These are phyloP conservation scores for Mactromeris polynyma DNA, from an alignment of 2,888 invertebrate species.

Conservation along the genomic window DNA sequence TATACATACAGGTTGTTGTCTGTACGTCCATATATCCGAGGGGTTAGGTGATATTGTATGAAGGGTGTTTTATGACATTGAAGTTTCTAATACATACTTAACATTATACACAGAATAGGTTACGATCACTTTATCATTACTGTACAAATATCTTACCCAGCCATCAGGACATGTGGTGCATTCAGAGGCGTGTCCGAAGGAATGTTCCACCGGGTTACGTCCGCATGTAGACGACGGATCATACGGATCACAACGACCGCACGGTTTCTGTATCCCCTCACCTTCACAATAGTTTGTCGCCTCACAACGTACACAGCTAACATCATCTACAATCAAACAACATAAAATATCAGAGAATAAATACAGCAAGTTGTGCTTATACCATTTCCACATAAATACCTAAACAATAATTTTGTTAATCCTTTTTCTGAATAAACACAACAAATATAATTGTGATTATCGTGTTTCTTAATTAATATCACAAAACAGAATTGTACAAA, in stretches of 20 bases:
- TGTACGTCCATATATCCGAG: too few species aligned
- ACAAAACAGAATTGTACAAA: too few species aligned
- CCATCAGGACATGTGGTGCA: slow-evolving; percentile 81
- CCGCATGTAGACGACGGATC: slow-evolving; percentile 76
- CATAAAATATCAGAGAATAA: neutral
- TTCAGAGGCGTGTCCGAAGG: slow-evolving; percentile 78
- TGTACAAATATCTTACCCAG: slow-evolving; percentile 73
- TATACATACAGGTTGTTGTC: too few species aligned
- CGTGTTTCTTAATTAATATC: too few species aligned
- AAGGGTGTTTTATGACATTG: too few species aligned
- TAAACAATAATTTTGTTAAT: too few species aligned
- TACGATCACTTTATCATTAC: too few species aligned
- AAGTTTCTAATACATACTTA: too few species aligned
- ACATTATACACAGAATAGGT: too few species aligned
- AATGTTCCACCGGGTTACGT: slow-evolving; percentile 78
- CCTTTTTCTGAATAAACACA: too few species aligned
- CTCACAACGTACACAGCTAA: slow-evolving; percentile 80
- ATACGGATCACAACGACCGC: slow-evolving; percentile 81
- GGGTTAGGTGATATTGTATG: too few species aligned
- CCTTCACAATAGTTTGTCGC: slow-evolving; percentile 81
- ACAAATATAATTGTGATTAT: too few species aligned
- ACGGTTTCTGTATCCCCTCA: slow-evolving; percentile 76
- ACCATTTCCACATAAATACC: neutral
- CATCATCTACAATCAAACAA: slow-evolving; percentile 70
- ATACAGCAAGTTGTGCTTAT: neutral